Conservation (phyloP, 2,113 vertebrate genomes). For the Neodon shergylaensis region DNA sequence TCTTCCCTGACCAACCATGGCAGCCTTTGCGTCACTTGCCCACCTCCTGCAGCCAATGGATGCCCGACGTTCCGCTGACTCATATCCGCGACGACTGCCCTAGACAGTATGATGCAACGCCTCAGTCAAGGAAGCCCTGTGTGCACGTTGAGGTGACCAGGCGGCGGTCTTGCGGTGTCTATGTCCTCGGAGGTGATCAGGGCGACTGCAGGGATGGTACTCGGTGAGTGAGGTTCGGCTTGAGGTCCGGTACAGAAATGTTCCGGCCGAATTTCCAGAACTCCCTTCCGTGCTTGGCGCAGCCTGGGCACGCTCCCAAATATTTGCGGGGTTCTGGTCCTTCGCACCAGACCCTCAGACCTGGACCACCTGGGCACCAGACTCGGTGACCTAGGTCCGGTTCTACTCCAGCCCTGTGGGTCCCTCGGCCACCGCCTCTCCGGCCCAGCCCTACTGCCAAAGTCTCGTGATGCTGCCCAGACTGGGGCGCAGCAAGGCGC, state of each 20-base stretch:
- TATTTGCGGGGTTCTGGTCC: not conserved
- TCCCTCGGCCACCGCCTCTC: not conserved
- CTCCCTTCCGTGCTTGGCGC: not conserved
- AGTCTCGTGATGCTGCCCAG: not conserved
- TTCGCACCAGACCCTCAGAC: no score
- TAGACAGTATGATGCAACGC: constrained; percentile 59
- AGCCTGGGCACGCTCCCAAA: not conserved
- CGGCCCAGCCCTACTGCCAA: not conserved
- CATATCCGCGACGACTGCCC: not conserved
- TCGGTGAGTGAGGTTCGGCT: constrained; percentile 54
- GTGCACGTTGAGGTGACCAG: not conserved
- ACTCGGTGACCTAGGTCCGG: fast-evolving
- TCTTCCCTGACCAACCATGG: constrained; percentile 55
- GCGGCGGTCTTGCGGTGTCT: fast-evolving
- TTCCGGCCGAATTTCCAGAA: fast-evolving
- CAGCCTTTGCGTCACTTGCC: not conserved
- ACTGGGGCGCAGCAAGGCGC: not conserved
- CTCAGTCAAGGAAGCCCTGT: fast-evolving
- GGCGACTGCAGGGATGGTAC: constrained; percentile 59
- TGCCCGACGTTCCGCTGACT: not conserved
- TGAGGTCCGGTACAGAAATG: not conserved
- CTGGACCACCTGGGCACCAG: not conserved
- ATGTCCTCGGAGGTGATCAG: constrained; percentile 67
- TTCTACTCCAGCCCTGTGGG: fast-evolving
- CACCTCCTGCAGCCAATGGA: constrained; percentile 52